Conservation (phyloP, 2,888 invertebrate genomes). For the Dolichomitus sp. region DNA sequence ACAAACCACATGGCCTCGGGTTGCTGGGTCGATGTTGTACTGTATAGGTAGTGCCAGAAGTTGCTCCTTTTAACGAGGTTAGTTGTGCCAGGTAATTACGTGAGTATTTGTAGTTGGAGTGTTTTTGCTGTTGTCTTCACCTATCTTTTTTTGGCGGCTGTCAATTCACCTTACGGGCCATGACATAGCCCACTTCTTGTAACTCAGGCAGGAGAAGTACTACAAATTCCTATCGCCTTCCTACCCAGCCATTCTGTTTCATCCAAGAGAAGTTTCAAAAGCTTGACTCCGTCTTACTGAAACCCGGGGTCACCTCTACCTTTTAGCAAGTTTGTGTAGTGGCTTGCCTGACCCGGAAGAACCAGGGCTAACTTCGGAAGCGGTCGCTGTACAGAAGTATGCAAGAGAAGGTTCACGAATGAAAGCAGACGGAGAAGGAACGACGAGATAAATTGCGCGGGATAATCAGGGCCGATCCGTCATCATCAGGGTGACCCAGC, state of each 20-base stretch:
- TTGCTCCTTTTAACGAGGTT: conserved; percentile 10
- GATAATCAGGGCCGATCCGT: conserved; percentile 78
- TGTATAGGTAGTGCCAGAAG: background rate
- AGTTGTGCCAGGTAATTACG: conserved; percentile 14
- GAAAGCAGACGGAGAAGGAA: conserved; percentile 3
- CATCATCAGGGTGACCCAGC: conserved; percentile 74
- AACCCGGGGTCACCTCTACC: background rate
- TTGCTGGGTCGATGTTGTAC: background rate
- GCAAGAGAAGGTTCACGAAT: conserved; percentile 2
- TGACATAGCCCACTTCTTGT: background rate
- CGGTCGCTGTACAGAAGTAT: background rate
- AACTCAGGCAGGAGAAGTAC: background rate
- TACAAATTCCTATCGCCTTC: background rate
- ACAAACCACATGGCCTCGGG: background rate
- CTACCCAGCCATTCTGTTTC: background rate
- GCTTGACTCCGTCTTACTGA: background rate
- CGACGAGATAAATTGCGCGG: conserved; percentile 75
- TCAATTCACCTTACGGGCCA: background rate
- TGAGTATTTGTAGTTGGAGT: background rate
- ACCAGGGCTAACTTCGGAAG: background rate
- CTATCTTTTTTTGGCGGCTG: background rate
- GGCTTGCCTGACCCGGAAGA: background rate
- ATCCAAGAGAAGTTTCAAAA: background rate
- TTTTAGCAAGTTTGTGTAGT: background rate
- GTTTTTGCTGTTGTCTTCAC: conserved; percentile 32